Base-by-base conservation (phyloP, 1,140 invertebrate species). In the Leptopilina clavipes region DNA sequence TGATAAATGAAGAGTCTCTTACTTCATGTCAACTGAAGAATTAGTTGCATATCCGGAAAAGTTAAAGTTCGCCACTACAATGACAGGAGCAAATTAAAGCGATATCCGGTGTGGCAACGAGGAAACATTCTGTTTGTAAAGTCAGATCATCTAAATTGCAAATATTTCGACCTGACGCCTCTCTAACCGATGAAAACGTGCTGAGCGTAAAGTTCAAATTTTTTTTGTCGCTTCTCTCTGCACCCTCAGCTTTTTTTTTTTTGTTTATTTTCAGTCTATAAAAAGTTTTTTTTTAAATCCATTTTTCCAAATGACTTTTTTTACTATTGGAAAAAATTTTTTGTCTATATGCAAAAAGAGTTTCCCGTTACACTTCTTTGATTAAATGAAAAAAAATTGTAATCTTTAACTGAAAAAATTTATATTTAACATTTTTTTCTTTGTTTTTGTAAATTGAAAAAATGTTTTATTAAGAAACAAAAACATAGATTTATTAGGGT, bases 81-180 rank as follows among this genome's bases (percentile, higher is more conserved):
- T 65, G 25, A 37, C 59, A 37, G 19, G 22, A n/a, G 22, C 19
- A 65, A 65, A 65, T 65, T 65, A 65, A 65, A 65, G 25, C 59
- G 59, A 65, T 31, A 65, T 65, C 59, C 59, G 59, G 59, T 22
- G 19, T 65, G 11, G 19, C 59, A 31, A 65, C 59, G 59, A 31
- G 59, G 59, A 65, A 12, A 19, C 59, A 65, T 65, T 31, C 59
- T 65, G 59, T 65, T 65, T 65, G 59, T 31, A 65, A 65, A 65
- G 59, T 65, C 59, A 65, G 59, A 31, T 65, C 59, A 65, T 65
- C 59, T 65, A 65, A 65, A 65, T 65, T 65, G 59, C 59, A 65
- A 65, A 65, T 65, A 65, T 65, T 65, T 65, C 22, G 59, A 25
- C 25, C 59, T 65, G 59, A 65, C 59, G 59, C 59, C 59, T 65